Evolutionary conservation across 1,140 invertebrate genomes (phyloP).

Genomic region (Ruditapes philippinarum): DNA sequence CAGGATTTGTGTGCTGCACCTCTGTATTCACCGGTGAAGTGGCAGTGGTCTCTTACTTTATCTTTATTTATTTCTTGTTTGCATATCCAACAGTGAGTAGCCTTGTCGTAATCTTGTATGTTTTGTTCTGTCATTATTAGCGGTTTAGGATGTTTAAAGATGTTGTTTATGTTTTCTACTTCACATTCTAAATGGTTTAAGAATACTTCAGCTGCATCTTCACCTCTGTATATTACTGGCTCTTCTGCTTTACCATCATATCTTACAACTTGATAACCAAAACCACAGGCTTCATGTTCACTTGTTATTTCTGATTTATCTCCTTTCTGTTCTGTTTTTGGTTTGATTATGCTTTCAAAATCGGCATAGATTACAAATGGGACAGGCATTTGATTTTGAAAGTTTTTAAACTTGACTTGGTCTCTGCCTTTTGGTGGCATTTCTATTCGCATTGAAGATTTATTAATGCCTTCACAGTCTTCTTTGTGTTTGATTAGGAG

Average conservation of each 20-base stretch:
- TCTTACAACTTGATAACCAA: conserved; percentile 14
- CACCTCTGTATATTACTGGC: conserved; percentile 28
- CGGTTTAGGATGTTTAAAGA: conserved; percentile 17
- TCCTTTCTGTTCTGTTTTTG: neutral
- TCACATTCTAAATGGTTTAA: conserved; percentile 32
- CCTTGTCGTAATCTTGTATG: neutral
- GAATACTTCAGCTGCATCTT: conserved; percentile 1
- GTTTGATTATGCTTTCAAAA: neutral
- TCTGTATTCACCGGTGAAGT: conserved; percentile 63
- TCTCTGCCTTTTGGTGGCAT: neutral
- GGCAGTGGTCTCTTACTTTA: conserved; percentile 62
- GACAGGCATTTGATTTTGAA: too few species aligned
- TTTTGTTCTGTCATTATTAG: conserved; percentile 46
- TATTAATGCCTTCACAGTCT: conserved; percentile 35
- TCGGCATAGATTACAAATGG: too few species aligned
- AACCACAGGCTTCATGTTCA: too few species aligned
- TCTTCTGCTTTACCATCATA: neutral
- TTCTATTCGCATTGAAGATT: neutral
- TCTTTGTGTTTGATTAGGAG: conserved; percentile 2
- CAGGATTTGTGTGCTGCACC: conserved; percentile 56
- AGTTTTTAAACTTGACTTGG: too few species aligned
- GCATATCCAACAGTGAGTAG: conserved; percentile 64
- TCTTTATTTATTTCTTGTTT: neutral
- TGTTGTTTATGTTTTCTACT: conserved; percentile 31
- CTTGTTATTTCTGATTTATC: conserved; percentile 26